Evolutionary conservation across 2,797 vertebrate genomes (phyloP), one percentile per base, ranked within the genome.

Genomic region (Aeoliscus strigatus): DNA sequence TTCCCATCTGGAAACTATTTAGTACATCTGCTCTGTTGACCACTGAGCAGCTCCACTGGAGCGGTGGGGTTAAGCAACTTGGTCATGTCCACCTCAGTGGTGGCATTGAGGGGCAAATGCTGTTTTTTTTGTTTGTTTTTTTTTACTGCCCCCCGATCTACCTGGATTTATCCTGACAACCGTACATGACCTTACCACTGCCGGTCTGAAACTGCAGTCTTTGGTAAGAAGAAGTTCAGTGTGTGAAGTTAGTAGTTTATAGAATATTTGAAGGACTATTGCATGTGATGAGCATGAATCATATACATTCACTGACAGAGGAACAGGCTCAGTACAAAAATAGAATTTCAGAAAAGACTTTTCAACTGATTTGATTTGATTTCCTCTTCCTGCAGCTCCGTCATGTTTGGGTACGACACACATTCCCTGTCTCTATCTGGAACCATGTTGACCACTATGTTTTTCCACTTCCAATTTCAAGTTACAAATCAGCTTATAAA

Each of bases 401-500:
- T 9, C 15, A 33, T 13, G 8, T 4, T 5, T 0, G 2, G 13
- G 45, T 27, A 13, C 30, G 4, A 33, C 3, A 46, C 11, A 31
- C 32, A 32, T 35, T 58, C 60, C 31, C 25, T 9, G 11, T 29
- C 32, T 51, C 75, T 73, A 71, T 60, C 33, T 53, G 37, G 25
- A 55, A 43, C 23, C 45, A 60, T 18, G 17, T 2, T 58, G 61
- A 62, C 72, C 63, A 50, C 40, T 29, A 50, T 41, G 15, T 49
- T 54, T 56, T 41, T 10, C 46, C 12, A 40, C 42, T 43, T 40
- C 33, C 67, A 67, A 70, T 77, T 74, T 65, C 63, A 73, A 79
- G 51, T 65, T 48, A 14, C 32, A 56, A 26, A 27, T 16, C 7
- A 44, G 40, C 32, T 34, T 51, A 45, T 57, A 48, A 67, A 47